Conservation (phyloP, 2,797 vertebrate genomes). For the Alosa sapidissima region DNA sequence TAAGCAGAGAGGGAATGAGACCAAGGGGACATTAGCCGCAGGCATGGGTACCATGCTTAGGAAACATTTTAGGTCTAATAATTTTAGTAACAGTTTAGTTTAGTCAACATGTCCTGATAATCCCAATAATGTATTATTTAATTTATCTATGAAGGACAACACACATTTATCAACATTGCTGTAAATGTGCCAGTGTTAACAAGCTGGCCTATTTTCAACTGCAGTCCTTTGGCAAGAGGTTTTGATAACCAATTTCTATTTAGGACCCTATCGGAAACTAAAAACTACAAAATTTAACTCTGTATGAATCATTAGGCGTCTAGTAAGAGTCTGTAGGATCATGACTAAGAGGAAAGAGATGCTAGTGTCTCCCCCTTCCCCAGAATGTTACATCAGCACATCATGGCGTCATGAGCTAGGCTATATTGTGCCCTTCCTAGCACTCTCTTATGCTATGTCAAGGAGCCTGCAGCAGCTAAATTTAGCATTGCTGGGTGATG, state of each 20-base stretch:
- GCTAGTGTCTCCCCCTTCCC: neutral
- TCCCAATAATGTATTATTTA: neutral
- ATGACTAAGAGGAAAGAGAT: neutral
- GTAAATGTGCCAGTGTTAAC: too few species aligned
- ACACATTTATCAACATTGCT: too few species aligned
- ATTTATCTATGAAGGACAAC: neutral
- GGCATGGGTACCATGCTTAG: neutral
- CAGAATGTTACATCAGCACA: constrained; percentile 30
- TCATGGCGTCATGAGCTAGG: constrained; percentile 37
- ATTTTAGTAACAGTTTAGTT: too few species aligned
- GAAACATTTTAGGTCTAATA: neutral
- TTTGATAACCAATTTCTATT: neutral
- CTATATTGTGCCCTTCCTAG: constrained; percentile 37
- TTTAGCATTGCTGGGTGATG: constrained; percentile 26
- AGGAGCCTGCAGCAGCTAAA: constrained; percentile 22
- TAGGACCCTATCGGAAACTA: neutral
- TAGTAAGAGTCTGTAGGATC: neutral
- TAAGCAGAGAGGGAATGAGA: neutral
- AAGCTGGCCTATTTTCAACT: too few species aligned
- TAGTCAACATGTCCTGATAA: too few species aligned
- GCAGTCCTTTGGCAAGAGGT: too few species aligned
- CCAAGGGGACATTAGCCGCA: neutral
- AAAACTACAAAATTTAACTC: too few species aligned
- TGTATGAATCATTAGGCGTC: too few species aligned
- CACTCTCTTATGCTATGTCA: constrained; percentile 32